Conservation (phyloP, 2,797 vertebrate species). For the Bryconaethiops microstoma region DNA sequence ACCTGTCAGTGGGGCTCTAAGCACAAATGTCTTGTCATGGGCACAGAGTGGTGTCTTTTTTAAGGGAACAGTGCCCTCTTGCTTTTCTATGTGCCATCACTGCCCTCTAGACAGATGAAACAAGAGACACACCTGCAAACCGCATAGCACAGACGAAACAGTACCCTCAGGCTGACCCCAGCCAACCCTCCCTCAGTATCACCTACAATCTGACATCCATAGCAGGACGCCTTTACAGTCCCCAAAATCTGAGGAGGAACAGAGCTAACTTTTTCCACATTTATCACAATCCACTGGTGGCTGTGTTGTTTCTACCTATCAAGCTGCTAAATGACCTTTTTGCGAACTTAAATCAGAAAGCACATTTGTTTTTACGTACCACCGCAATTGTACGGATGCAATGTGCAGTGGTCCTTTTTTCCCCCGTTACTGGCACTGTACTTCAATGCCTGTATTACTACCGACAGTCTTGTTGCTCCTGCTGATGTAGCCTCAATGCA, state of each 20-base stretch:
- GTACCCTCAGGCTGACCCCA: conserved; percentile 28
- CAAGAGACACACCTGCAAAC: conserved; percentile 23
- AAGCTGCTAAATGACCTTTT: not conserved
- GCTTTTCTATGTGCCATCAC: conserved; percentile 21
- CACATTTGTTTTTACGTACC: not conserved
- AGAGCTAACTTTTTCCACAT: not conserved
- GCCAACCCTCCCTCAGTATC: conserved; percentile 30
- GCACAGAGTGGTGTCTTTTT: conserved; percentile 16
- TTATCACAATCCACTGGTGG: not conserved
- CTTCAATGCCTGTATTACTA: not conserved
- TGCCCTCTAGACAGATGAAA: conserved; percentile 56
- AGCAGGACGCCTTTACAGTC: conserved; percentile 11
- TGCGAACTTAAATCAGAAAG: not conserved
- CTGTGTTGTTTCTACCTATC: not conserved
- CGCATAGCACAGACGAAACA: conserved; percentile 32
- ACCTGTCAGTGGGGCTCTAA: not conserved
- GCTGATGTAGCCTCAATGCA: not conserved
- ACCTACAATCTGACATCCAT: conserved; percentile 40
- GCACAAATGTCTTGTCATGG: not conserved
- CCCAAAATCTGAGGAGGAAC: not conserved
- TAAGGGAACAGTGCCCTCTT: conserved; percentile 24
- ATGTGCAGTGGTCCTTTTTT: not conserved
- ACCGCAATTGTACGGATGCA: not conserved
- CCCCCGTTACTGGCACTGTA: not conserved
- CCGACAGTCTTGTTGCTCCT: not conserved